Evolutionary conservation across 2,797 vertebrate species (phyloP).

Genomic region (Poeciliopsis infans): DNA sequence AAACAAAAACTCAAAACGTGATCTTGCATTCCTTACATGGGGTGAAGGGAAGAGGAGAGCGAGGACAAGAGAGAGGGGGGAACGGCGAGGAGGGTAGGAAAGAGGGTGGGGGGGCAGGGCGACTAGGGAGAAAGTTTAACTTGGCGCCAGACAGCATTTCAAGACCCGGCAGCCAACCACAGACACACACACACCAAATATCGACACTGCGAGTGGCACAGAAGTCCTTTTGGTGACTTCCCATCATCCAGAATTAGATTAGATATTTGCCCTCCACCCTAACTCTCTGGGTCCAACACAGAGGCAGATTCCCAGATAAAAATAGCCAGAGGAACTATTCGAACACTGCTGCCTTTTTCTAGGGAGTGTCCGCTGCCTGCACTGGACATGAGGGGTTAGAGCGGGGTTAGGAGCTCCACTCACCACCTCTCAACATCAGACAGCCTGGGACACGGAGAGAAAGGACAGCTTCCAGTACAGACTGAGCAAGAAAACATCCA

Average conservation of each 20-base stretch:
- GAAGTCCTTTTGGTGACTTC: conserved; percentile 78
- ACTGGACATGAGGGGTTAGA: conserved; percentile 73
- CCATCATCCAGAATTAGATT: conserved; percentile 78
- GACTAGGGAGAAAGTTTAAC: conserved; percentile 76
- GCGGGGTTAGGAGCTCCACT: conserved; percentile 75
- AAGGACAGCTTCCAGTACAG: conserved; percentile 24
- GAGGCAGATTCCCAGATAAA: conserved; percentile 83
- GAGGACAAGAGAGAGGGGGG: conserved; percentile 6
- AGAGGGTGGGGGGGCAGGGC: conserved; percentile 39
- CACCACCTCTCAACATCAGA: conserved; percentile 47
- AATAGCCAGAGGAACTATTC: conserved; percentile 81
- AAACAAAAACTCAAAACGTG: conserved; percentile 71
- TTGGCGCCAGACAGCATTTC: conserved; percentile 83
- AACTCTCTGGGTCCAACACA: conserved; percentile 67
- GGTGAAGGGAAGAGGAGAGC: conserved; percentile 53
- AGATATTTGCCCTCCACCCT: conserved; percentile 77
- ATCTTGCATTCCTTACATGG: conserved; percentile 78
- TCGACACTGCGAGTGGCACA: conserved; percentile 68
- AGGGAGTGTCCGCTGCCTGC: conserved; percentile 72
- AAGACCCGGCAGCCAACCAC: conserved; percentile 72
- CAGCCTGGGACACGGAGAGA: conserved; percentile 41
- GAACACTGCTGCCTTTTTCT: conserved; percentile 76
- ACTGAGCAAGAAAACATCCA: not conserved
- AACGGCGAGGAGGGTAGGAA: conserved; percentile 34
- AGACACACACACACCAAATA: conserved; percentile 53